Conservation (phyloP, 2,113 vertebrate genomes). For the Mus spicilegus region DNA sequence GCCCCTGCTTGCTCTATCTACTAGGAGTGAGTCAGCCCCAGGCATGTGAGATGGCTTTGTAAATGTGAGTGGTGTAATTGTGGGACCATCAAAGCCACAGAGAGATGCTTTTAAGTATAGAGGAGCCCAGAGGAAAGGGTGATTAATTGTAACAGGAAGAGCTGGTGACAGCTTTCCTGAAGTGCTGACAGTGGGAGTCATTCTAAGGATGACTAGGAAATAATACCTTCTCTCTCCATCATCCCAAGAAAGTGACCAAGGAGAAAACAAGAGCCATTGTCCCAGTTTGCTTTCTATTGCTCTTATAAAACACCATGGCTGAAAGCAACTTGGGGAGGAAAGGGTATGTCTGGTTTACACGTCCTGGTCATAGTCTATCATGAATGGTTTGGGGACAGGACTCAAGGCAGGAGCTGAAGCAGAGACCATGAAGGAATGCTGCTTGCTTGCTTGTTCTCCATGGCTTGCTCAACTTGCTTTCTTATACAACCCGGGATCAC, state of each 20-base stretch:
- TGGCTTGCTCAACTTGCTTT: too few relatives aligned
- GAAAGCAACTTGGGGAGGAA: background rate
- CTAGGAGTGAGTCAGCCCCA: background rate
- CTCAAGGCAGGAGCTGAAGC: background rate
- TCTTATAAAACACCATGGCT: background rate
- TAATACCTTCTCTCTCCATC: background rate
- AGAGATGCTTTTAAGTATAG: background rate
- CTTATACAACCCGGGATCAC: background rate
- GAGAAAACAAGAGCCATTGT: background rate
- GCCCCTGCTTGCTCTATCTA: background rate
- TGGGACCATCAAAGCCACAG: background rate
- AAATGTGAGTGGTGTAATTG: background rate
- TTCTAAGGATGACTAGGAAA: slow-evolving; percentile 33
- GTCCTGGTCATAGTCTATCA: background rate
- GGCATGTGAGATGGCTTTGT: background rate
- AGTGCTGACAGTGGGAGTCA: background rate
- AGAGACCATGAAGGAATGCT: background rate
- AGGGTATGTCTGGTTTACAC: too few relatives aligned
- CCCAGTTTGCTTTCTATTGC: background rate
- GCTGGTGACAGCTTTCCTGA: background rate
- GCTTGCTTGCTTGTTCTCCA: background rate
- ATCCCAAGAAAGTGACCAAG: background rate
- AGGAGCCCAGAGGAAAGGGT: background rate
- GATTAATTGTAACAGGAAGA: slow-evolving; percentile 37
- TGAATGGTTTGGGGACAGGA: too few relatives aligned